Base-by-base conservation (phyloP, 2,113 vertebrate species). In the Dicerorhinus sumatrensis region DNA sequence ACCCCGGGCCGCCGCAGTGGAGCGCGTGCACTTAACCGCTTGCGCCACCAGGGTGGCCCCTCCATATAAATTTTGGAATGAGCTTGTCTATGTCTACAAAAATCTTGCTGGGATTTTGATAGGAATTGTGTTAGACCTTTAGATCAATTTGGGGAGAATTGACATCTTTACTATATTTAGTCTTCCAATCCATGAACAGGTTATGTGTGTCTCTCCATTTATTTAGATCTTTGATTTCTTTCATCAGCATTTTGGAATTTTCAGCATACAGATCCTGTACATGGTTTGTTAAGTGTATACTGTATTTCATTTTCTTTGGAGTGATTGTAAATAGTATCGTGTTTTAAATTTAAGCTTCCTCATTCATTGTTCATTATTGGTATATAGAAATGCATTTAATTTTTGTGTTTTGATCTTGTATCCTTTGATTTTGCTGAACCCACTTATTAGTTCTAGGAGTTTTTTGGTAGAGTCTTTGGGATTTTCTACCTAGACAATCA, bases 151-250 rank as follows among this genome's bases (percentile, higher is more conserved):
- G 27, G 36, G 72, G 29, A 60, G 6, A 91, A 93, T 33, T 60
- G 60, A 82, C 67, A 76, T 93, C 42, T 91, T 93, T 62, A 63
- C 23, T 60, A 77, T 85, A 93, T 48, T 83, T 65, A 85, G 8
- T 86, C 12, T 91, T 89, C 67, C 29, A 94, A 60, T 72, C 31
- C 16, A 89, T 82, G 54, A 95, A 84, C 36, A 82, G 14, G 4
- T 39, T 80, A 75, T 58, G 23, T 77, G 5, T 79, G 27, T 65
- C 29, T 89, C 5, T 97, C 29, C 27, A 65, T 72, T 95, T 90
- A 87, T 93, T 97, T 88, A 89, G 36, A 72, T 76, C 11, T 94
- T 88, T 88, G 48, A 80, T 54, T 70, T 97, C 36, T 81, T 87
- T 89, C 62, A 77, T 89, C 23, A 95, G 65, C 58, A 46, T 93